Evolutionary conservation across 1,140 invertebrate genomes (phyloP).

Genomic region (Drosophila triauraria): DNA sequence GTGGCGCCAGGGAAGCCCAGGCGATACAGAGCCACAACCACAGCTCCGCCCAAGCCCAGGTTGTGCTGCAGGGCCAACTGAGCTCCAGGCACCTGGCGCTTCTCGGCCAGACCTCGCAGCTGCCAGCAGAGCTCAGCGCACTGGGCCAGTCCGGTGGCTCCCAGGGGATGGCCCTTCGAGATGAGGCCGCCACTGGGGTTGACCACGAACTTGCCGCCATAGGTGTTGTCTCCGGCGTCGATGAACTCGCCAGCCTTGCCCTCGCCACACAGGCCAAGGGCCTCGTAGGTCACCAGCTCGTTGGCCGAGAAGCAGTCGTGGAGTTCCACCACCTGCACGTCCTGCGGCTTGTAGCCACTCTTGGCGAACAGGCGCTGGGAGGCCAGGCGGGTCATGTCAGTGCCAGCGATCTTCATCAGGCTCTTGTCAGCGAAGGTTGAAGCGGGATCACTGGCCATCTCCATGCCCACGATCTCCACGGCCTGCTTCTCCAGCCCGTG

Average conservation of each 20-base stretch:
- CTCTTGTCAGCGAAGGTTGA: constrained; percentile 91
- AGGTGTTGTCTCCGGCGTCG: constrained; percentile 97
- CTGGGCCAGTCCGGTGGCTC: constrained; percentile 98
- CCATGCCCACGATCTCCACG: constrained; percentile 97
- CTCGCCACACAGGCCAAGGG: constrained; percentile 95
- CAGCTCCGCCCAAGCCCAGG: constrained; percentile 97
- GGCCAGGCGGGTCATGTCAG: constrained; percentile 97
- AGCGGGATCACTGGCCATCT: constrained; percentile 96
- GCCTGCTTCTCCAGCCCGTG: constrained; percentile 94
- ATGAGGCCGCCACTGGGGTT: constrained; percentile 99
- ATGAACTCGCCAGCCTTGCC: constrained; percentile 97
- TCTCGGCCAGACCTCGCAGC: constrained; percentile 94
- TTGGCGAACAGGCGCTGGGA: constrained; percentile 92
- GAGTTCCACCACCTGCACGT: constrained; percentile 98
- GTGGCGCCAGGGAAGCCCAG: constrained; percentile 89
- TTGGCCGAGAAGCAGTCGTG: constrained; percentile 99
- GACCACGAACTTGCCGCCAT: constrained; percentile 98
- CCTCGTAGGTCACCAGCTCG: constrained; percentile 99
- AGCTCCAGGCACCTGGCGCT: constrained; percentile 94
- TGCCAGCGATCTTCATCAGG: constrained; percentile 96
- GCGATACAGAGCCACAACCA: constrained; percentile 95
- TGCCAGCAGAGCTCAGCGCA: constrained; percentile 98
- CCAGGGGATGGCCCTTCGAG: constrained; percentile 99
- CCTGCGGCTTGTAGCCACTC: constrained; percentile 90
- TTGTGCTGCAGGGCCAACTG: constrained; percentile 97